phyloP scores from a whole-genome alignment of 2,888 invertebrate genomes.

The Diarsia brunnea region DNA sequence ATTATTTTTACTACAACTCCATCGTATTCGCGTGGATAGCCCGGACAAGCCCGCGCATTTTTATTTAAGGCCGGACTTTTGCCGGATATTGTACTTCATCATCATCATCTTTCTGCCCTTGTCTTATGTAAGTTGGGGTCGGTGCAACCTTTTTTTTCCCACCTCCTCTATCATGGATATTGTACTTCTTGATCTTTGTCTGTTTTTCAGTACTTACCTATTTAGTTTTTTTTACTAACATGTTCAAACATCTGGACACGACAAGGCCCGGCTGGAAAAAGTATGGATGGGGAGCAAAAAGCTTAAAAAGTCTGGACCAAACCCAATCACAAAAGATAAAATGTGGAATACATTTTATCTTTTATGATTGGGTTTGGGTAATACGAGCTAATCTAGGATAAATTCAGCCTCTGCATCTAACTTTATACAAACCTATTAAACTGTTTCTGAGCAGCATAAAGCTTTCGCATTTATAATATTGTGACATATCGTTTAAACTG shows the following conservation, averaged over 20 bases:
- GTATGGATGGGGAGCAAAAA: neutral
- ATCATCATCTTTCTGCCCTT: no score
- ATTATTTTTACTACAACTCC: conserved; percentile 3
- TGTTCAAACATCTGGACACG: no score
- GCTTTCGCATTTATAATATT: conserved; percentile 54
- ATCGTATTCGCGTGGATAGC: neutral
- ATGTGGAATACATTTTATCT: neutral
- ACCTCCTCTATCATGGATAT: no score
- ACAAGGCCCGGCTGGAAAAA: no score
- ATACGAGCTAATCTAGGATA: neutral
- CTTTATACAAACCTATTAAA: conserved; percentile 1
- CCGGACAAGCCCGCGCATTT: neutral
- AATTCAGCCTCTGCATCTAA: neutral
- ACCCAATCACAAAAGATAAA: neutral
- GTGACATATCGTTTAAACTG: conserved; percentile 53
- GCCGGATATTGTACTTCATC: neutral
- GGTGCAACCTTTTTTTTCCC: no score
- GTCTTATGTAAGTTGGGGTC: no score
- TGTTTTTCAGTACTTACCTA: no score
- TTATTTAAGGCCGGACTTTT: neutral
- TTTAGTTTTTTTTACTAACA: no score
- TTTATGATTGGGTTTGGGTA: no score
- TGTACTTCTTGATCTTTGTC: no score
- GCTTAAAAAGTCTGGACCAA: neutral
- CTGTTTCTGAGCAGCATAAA: conserved; percentile 21